Conservation (phyloP, 2,113 vertebrate genomes). For the Notiomystis cincta region DNA sequence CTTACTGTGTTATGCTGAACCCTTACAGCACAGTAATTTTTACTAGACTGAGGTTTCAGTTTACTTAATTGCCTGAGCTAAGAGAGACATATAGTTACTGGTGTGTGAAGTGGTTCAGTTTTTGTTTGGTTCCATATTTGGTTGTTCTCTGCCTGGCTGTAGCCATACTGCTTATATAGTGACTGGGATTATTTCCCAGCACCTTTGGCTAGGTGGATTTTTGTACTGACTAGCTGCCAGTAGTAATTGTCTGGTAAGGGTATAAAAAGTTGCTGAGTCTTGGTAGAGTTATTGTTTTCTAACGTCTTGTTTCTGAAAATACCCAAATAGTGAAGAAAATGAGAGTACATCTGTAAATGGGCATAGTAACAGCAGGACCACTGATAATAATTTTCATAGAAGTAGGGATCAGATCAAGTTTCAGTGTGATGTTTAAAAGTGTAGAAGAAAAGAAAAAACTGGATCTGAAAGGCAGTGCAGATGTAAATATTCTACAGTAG, state of each 20-base stretch:
- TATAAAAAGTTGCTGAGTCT: not conserved
- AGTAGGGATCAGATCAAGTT: not conserved
- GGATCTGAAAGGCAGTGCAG: not conserved
- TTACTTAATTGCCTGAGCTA: not conserved
- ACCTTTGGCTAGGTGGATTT: not conserved
- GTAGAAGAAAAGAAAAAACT: not conserved
- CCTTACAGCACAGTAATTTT: not conserved
- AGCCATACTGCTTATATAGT: not conserved
- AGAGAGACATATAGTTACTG: not conserved
- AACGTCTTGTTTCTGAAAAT: not conserved
- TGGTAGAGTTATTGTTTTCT: not conserved
- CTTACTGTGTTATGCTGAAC: not conserved
- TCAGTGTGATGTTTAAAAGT: not conserved
- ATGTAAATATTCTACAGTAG: not conserved
- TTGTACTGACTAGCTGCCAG: not conserved
- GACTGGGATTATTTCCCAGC: not conserved
- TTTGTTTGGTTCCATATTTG: not conserved
- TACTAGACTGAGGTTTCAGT: not conserved
- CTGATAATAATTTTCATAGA: not conserved
- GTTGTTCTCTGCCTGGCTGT: not conserved
- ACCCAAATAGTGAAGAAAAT: not conserved
- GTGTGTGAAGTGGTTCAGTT: not conserved
- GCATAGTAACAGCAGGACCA: not conserved
- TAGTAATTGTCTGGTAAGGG: not conserved
- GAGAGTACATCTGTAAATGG: not conserved